Evolutionary conservation across 2,797 vertebrate species (phyloP).

Genomic region (Pitangus sulphuratus): DNA sequence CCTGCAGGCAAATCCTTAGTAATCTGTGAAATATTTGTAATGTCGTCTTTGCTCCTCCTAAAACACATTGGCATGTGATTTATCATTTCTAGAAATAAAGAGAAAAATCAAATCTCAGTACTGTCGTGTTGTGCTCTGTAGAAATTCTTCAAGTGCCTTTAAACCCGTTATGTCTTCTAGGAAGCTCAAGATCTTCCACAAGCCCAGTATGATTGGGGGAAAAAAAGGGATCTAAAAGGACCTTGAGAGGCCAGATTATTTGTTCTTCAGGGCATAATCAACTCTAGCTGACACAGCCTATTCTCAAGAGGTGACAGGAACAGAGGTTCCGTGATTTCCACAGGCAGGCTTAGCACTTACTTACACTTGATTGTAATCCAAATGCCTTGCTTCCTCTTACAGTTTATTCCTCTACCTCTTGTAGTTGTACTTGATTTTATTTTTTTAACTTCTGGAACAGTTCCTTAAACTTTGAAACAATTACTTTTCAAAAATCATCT

Average conservation of each 20-base stretch:
- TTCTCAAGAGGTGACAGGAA: neutral
- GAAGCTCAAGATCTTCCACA: neutral
- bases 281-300: neutral
- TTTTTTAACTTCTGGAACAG: neutral
- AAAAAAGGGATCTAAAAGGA: neutral
- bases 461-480: neutral
- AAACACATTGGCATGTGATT: neutral
- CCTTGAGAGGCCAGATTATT: neutral
- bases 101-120: neutral
- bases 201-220: neutral
- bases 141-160: neutral
- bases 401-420: neutral
- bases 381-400: neutral
- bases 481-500: neutral
- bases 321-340: neutral
- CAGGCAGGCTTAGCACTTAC: neutral
- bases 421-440: neutral
- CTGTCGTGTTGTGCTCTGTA: neutral
- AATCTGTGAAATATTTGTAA: neutral
- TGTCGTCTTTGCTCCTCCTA: neutral
- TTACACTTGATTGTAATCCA: neutral
- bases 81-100: neutral
- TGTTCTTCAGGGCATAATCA: neutral
- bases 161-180: accelerated
- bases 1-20: neutral